phyloP scores from a whole-genome alignment of 2,113 vertebrate genomes.

The Siniperca chuatsi region DNA sequence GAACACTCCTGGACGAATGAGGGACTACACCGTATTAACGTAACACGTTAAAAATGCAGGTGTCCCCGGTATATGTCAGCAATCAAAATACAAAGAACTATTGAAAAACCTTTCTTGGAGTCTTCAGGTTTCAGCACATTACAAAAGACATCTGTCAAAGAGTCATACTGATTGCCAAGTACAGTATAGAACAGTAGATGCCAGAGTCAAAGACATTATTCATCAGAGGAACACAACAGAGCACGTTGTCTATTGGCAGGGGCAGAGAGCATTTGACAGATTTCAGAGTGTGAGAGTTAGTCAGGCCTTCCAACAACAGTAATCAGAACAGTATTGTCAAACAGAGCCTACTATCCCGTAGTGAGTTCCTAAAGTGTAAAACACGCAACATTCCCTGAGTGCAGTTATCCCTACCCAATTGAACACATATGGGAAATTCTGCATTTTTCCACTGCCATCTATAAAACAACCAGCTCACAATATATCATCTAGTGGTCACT shows the following conservation, averaged over 20 bases:
- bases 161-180: slow-evolving; percentile 22
- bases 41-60: background rate
- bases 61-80: background rate
- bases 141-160: background rate
- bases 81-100: slow-evolving; percentile 34
- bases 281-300: background rate
- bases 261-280: background rate
- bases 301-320: slow-evolving; percentile 16
- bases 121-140: slow-evolving; percentile 26
- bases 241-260: background rate
- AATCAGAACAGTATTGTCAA: background rate
- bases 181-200: slow-evolving; percentile 21
- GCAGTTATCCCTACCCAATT: slow-evolving; percentile 30
- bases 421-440: slow-evolving; percentile 46
- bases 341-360: background rate
- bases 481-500: slow-evolving; percentile 40
- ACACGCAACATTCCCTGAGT: slow-evolving; percentile 20
- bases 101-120: background rate
- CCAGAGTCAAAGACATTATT: slow-evolving; percentile 24
- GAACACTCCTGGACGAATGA: too few relatives aligned
- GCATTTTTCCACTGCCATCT: slow-evolving; percentile 26
- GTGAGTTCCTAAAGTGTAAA: slow-evolving; percentile 17
- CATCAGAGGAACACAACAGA: slow-evolving; percentile 3
- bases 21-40: too few relatives aligned
- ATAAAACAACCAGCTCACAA: slow-evolving; percentile 47